A percentile compares a stretch with the other conserved stretches of the same genome.
Evolutionary conservation across 2,797 vertebrate species (phyloP).

Genomic region (Hydrolagus colliei): DNA sequence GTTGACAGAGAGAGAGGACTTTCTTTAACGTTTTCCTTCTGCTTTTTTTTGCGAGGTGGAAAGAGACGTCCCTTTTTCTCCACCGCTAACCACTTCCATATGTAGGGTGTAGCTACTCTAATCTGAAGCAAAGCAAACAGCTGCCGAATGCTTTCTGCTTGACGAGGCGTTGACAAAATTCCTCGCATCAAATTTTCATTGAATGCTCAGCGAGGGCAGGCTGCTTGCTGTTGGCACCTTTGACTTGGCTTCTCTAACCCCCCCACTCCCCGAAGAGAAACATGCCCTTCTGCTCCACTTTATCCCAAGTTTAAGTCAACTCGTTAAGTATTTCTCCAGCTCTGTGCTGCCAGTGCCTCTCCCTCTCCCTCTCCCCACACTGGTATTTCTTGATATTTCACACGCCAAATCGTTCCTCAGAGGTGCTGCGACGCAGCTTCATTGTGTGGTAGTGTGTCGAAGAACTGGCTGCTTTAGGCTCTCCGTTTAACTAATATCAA

Average conservation of each 20-base stretch:
- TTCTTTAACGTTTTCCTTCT: not conserved
- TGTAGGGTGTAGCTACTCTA: constrained; percentile 1
- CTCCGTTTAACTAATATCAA: not conserved
- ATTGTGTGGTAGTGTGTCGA: too few relatives aligned
- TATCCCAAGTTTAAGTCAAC: too few relatives aligned
- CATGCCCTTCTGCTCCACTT: too few relatives aligned
- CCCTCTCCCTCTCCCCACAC: too few relatives aligned
- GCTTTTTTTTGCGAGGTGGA: not conserved
- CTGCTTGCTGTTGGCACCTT: not conserved
- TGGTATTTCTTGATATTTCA: not conserved
- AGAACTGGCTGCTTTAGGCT: not conserved
- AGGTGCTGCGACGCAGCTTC: not conserved
- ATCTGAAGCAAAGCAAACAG: not conserved
- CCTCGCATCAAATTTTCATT: not conserved
- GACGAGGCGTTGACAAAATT: not conserved
- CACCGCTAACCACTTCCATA: constrained; percentile 15
- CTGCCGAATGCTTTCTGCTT: not conserved
- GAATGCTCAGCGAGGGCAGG: not conserved
- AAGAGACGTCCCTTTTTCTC: not conserved
- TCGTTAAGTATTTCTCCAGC: too few relatives aligned
- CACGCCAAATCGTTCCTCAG: not conserved
- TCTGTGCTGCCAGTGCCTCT: too few relatives aligned
- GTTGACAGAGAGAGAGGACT: not conserved
- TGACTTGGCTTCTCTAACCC: too few relatives aligned
- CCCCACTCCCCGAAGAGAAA: too few relatives aligned